Conservation (phyloP, 2,113 vertebrate genomes). For the Thamnophis sirtalis region DNA sequence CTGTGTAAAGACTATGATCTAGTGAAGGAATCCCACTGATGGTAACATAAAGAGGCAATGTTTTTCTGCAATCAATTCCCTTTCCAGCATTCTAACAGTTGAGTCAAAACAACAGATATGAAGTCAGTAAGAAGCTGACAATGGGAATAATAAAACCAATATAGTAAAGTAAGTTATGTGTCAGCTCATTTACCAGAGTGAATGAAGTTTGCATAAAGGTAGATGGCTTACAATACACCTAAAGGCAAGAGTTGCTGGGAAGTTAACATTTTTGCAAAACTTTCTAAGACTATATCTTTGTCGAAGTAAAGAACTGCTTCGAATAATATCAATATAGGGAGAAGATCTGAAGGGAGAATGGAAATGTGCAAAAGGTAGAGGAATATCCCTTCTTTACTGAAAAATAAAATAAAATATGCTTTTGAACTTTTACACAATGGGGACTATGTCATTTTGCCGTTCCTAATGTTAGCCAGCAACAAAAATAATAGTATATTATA, state of each 20-base stretch:
- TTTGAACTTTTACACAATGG: background rate
- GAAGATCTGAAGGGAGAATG: background rate
- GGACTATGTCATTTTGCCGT: background rate
- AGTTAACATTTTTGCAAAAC: background rate
- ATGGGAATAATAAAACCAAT: background rate
- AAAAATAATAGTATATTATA: background rate
- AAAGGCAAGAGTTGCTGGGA: background rate
- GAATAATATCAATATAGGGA: background rate
- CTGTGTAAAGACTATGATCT: background rate
- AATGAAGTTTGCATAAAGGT: background rate
- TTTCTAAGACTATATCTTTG: background rate
- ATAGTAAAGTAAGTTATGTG: background rate
- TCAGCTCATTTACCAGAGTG: background rate
- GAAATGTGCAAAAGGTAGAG: background rate
- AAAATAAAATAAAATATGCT: background rate
- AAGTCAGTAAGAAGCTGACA: background rate
- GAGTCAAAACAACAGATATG: background rate
- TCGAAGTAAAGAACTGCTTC: background rate
- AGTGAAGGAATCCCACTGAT: background rate
- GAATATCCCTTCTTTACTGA: background rate
- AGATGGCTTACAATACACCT: background rate
- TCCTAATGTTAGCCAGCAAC: background rate
- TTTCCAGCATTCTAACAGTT: background rate
- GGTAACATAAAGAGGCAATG: background rate
- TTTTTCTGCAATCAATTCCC: background rate